Percentiles rank a stretch among this genome's conserved stretches.
phyloP scores from a whole-genome alignment of 2,888 invertebrate species.

The Anthoptus insignis region DNA sequence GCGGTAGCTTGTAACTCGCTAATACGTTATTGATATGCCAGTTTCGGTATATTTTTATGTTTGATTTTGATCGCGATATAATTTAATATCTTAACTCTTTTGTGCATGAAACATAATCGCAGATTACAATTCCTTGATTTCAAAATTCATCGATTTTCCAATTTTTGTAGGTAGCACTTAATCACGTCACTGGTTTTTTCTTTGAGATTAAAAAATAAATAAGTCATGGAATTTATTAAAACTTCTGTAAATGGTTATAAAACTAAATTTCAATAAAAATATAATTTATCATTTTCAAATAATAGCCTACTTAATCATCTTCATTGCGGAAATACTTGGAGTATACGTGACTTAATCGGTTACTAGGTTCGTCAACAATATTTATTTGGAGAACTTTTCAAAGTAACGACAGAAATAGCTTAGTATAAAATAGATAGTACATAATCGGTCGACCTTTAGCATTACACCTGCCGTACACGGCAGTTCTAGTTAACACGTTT shows the following conservation, averaged over 20 bases:
- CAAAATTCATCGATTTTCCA: not conserved
- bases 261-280: no score
- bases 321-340: no score
- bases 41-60: slow-evolving; percentile 27
- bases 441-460: slow-evolving; percentile 7
- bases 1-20: slow-evolving; percentile 27
- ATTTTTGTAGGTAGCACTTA: no score
- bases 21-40: slow-evolving; percentile 24
- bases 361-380: no score
- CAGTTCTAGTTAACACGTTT: not conserved
- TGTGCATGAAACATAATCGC: not conserved
- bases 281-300: no score
- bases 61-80: slow-evolving; percentile 28
- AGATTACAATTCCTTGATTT: not conserved
- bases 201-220: no score
- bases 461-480: slow-evolving; percentile 9
- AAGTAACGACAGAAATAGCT: not conserved
- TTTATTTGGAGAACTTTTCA: no score
- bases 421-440: not conserved
- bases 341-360: no score
- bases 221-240: no score
- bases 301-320: no score
- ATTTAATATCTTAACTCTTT: slow-evolving; percentile 14
- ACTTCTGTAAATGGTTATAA: no score
- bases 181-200: no score